Conservation (phyloP, 1,140 invertebrate species). For the Aphis gossypii region DNA sequence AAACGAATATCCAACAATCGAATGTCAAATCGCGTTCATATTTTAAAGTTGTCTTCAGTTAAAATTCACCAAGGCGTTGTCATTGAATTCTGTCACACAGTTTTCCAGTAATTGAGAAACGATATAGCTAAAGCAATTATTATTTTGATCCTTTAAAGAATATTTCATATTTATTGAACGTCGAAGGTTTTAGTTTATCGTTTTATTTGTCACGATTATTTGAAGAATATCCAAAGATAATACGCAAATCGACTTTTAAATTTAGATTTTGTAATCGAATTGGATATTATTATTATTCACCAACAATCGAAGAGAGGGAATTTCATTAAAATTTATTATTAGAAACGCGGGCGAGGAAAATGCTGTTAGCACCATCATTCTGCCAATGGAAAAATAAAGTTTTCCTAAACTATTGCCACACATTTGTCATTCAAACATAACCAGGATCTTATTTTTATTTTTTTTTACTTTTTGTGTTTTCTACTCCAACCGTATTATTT, state of each 20-base stretch:
- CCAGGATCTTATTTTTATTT: neutral
- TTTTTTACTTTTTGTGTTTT: neutral
- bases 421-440: slow-evolving; percentile 2
- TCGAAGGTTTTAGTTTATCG: neutral
- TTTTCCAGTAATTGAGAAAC: neutral
- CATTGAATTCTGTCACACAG: neutral
- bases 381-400: neutral
- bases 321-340: slow-evolving; percentile 16
- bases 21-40: neutral
- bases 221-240: neutral
- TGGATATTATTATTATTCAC: slow-evolving; percentile 1
- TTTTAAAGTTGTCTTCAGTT: slow-evolving; percentile 6
- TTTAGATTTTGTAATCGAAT: neutral
- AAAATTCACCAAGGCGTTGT: neutral
- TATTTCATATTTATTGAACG: neutral
- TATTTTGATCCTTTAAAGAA: neutral
- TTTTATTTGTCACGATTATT: neutral
- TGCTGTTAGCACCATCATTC: neutral
- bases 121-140: neutral
- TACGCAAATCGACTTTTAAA: neutral
- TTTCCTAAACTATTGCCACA: neutral
- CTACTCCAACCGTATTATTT: neutral
- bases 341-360: neutral
- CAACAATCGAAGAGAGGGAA: neutral
- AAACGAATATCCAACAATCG: neutral